A percentile compares a stretch with the other conserved stretches of the same genome.
Evolutionary conservation across 2,113 vertebrate genomes (phyloP).

Genomic region (Platysteira castanea): DNA sequence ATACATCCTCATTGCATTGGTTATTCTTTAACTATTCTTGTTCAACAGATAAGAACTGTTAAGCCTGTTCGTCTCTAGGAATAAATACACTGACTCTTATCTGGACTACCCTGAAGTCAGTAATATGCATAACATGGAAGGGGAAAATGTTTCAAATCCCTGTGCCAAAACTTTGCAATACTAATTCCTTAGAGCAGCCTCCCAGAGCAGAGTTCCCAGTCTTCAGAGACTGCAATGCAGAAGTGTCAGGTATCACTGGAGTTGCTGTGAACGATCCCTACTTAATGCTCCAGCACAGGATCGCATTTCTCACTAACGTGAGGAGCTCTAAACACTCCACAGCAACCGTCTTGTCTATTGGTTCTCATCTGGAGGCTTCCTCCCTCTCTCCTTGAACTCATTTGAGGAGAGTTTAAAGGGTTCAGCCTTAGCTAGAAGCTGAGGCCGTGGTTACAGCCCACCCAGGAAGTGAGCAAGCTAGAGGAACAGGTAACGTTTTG

Average conservation of each 20-base stretch:
- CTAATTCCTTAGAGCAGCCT: not conserved
- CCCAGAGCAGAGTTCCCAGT: not conserved
- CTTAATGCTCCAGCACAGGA: not conserved
- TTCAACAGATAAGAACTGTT: not conserved
- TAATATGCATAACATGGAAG: not conserved
- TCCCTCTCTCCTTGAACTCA: not conserved
- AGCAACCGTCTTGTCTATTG: not conserved
- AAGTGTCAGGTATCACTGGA: not conserved
- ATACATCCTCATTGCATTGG: not conserved
- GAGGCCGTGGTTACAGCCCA: not conserved
- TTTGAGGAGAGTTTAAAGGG: not conserved
- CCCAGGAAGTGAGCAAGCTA: not conserved
- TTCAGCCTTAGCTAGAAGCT: not conserved
- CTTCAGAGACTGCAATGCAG: not conserved
- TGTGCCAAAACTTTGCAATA: not conserved
- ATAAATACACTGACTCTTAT: not conserved
- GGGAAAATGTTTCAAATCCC: not conserved
- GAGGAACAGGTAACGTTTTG: not conserved
- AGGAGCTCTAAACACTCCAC: not conserved
- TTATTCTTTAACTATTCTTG: not conserved
- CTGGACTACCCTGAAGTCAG: not conserved
- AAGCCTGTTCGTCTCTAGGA: not conserved
- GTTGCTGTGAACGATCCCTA: not conserved
- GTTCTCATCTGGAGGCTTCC: not conserved
- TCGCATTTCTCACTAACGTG: fast-evolving